Evolutionary conservation across 2,888 invertebrate genomes (phyloP).

Genomic region (Nephrotoma appendiculata): DNA sequence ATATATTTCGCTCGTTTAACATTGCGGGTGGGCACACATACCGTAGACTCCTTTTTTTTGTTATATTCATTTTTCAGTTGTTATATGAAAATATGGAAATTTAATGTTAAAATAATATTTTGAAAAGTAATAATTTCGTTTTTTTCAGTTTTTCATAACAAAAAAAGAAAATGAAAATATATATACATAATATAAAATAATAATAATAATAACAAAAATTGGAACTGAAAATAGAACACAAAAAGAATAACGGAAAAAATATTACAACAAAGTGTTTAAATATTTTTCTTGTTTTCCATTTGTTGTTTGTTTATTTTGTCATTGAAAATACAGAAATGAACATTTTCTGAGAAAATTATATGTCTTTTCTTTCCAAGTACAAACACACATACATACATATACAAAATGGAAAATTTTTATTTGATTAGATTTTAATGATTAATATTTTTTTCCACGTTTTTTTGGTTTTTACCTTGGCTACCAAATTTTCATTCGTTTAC

Average conservation of each 20-base stretch:
- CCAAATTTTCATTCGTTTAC: not conserved
- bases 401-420: not conserved
- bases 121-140: not conserved
- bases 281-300: not conserved
- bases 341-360: not conserved
- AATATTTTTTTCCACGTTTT: not conserved
- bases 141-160: not conserved
- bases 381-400: not conserved
- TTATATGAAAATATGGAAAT: not conserved
- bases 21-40: not conserved
- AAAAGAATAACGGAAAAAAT: not conserved
- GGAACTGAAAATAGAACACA: not conserved
- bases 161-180: not conserved
- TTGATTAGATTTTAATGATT: not conserved
- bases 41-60: not conserved
- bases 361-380: not conserved
- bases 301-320: not conserved
- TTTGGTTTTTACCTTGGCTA: not conserved
- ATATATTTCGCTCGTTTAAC: not conserved
- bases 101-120: not conserved
- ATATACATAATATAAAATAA: not conserved
- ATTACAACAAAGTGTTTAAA: conserved; percentile 1
- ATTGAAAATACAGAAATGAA: not conserved
- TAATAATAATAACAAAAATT: not conserved
- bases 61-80: not conserved